These are phyloP conservation scores for Lucilia sericata DNA, from an alignment of 1,140 invertebrate species.

Conservation along the genomic window DNA sequence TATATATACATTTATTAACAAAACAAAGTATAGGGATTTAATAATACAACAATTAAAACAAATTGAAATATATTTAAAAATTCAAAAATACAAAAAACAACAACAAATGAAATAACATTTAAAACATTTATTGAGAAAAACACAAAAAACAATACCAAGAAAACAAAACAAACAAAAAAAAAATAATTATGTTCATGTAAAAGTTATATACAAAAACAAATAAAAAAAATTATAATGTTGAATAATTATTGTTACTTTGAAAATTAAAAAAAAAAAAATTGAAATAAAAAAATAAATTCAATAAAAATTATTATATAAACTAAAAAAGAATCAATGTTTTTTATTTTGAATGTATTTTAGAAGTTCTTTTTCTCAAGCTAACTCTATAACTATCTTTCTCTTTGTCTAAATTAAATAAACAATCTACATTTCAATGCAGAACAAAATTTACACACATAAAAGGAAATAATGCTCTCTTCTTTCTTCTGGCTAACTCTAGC, in stretches of 20 bases:
- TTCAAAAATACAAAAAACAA: slow-evolving; percentile 31
- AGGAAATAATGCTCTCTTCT: not conserved
- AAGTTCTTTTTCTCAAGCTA: not conserved
- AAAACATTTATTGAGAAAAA: slow-evolving; percentile 34
- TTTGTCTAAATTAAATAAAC: not conserved
- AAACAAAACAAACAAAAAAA: slow-evolving; percentile 30
- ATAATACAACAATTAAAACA: slow-evolving; percentile 35
- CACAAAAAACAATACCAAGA: slow-evolving; percentile 28
- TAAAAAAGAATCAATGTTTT: slow-evolving; percentile 47
- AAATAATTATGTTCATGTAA: slow-evolving; percentile 39
- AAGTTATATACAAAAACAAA: slow-evolving; percentile 46
- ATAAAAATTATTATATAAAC: slow-evolving; percentile 51
- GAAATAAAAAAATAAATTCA: slow-evolving; percentile 47
- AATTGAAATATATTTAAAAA: slow-evolving; percentile 38
- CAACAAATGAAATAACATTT: slow-evolving; percentile 33
- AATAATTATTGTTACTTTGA: slow-evolving; percentile 53
- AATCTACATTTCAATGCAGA: not conserved
- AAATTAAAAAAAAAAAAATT: slow-evolving; percentile 48
- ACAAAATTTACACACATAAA: not conserved
- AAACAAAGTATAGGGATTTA: slow-evolving; percentile 41
- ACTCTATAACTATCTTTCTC: not conserved
- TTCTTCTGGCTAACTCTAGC: not conserved
- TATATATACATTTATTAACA: slow-evolving; percentile 46
- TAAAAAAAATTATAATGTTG: slow-evolving; percentile 50
- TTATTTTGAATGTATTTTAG: slow-evolving; percentile 34